Base-by-base conservation (phyloP, 2,797 vertebrate genomes). In the Acropternis orthonyx region DNA sequence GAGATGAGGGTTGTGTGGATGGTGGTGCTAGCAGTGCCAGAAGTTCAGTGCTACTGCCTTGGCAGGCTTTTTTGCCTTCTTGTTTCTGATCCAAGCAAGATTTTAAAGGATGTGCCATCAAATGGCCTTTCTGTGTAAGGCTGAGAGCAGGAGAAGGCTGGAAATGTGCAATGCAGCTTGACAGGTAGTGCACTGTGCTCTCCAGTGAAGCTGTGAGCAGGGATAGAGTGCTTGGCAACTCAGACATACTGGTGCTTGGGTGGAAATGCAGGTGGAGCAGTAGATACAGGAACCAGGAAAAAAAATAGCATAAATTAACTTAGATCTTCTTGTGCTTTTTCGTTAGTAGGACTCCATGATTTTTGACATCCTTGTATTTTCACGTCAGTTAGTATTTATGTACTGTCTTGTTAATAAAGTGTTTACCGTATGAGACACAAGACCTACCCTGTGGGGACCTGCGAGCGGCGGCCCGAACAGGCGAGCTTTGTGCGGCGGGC, bases 361-460 rank as follows among this genome's bases (percentile, higher is more conserved):
- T 56, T 71, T 58, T 37, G 23, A 21, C 27, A 10, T 14, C 22
- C 12, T 34, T 24, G 18, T 39, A 9, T 32, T 41, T 34, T 32
- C 32, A 1, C 2, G 14, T 20, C 44, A 2, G 24, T 32, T 13
- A 16, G 23, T 39, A 10, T 27, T 36, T 11, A 9, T 4, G 51
- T 23, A 8, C 15, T 4, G 9, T n/a, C 51, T 43, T 5, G 34
- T 75, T 44, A 18, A 39, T 4, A 1, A 19, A 32, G 10, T 1
- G 18, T 5, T 63, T 16, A 2, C 24, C 4, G 1, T 2, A 1
- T 7, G 23, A 24, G 46, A 15, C 28, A 41, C 41, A 41, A 41
- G 15, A 0, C 6, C 20, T 7, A 4, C 21, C 27, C 26, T 14
- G 1, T 6, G 58, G 58, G 20, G 14, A 28, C 10, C 10, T 2